phyloP scores from a whole-genome alignment of 1,140 invertebrate species.

The Drosophila bifasciata region DNA sequence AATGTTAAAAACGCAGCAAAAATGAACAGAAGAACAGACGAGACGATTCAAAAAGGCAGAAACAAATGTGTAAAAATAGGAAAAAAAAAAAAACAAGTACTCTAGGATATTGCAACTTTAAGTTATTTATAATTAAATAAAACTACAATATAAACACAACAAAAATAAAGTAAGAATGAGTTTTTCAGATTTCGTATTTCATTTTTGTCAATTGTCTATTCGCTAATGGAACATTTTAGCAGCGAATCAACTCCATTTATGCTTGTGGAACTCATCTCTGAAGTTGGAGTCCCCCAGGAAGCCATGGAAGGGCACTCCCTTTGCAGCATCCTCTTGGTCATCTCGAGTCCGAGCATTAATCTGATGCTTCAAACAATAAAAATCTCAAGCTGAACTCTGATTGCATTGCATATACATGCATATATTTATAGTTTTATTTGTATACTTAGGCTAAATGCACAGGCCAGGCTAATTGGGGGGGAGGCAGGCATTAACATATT shows the following conservation, averaged over 20 bases:
- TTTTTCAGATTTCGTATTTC: neutral
- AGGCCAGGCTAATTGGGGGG: conserved; percentile 38
- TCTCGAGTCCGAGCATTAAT: too few relatives aligned
- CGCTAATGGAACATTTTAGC: too few relatives aligned
- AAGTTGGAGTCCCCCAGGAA: too few relatives aligned
- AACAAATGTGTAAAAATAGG: conserved; percentile 73
- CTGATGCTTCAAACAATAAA: too few relatives aligned
- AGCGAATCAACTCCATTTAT: too few relatives aligned
- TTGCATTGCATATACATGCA: conserved; percentile 52
- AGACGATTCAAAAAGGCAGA: conserved; percentile 37
- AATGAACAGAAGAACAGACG: conserved; percentile 32
- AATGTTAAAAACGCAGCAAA: conserved; percentile 57
- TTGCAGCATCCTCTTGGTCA: too few relatives aligned
- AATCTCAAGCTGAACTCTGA: neutral
- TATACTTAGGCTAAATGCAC: conserved; percentile 65
- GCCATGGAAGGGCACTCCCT: too few relatives aligned
- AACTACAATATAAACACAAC: conserved; percentile 57
- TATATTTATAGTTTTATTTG: conserved; percentile 45
- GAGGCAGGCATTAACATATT: conserved; percentile 39
- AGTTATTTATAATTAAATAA: conserved; percentile 83
- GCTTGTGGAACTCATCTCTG: too few relatives aligned
- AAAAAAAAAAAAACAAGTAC: conserved; percentile 56
- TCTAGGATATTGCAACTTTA: conserved; percentile 60
- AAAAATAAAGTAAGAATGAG: conserved; percentile 55
- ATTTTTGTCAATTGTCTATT: neutral